These are phyloP conservation scores for Drosophila seguyi DNA, from an alignment of 1,140 invertebrate species.

Conservation along the genomic window DNA sequence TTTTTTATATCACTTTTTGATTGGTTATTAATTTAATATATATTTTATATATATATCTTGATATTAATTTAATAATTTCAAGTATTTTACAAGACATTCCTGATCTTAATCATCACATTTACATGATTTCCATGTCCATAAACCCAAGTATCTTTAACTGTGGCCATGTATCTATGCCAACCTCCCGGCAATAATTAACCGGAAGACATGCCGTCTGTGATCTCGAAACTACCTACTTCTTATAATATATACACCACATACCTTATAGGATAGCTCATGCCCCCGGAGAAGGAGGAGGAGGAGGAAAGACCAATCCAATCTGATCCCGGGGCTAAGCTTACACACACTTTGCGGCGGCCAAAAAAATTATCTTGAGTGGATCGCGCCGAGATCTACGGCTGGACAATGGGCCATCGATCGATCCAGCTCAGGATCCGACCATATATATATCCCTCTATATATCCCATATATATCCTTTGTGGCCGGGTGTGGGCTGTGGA, in stretches of 20 bases:
- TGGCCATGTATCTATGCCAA: not conserved
- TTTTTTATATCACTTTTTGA: not conserved
- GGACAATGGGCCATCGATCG: conserved; percentile 49
- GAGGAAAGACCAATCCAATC: conserved; percentile 14
- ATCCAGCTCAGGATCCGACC: conserved; percentile 29
- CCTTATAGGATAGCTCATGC: conserved; percentile 2
- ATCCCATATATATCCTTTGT: conserved; percentile 38
- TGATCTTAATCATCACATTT: too few relatives aligned
- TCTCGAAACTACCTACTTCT: not conserved
- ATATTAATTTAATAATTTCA: not conserved
- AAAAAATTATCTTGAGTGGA: conserved; percentile 81
- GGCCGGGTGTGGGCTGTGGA: conserved; percentile 56
- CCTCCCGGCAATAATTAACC: conserved; percentile 12
- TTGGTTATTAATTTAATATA: not conserved
- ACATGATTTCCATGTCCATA: not conserved
- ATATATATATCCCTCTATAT: not conserved
- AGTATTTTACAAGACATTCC: not conserved
- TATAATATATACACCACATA: not conserved
- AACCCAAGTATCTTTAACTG: not conserved
- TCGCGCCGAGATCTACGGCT: conserved; percentile 41
- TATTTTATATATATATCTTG: not conserved
- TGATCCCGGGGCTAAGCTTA: conserved; percentile 69
- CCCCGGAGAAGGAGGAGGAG: conserved; percentile 4
- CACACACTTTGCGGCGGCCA: conserved; percentile 65
- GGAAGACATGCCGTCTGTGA: conserved; percentile 69